Evolutionary conservation across 2,888 invertebrate genomes (phyloP), one percentile per base, ranked within the genome.

Genomic region (Andrena marginata): DNA sequence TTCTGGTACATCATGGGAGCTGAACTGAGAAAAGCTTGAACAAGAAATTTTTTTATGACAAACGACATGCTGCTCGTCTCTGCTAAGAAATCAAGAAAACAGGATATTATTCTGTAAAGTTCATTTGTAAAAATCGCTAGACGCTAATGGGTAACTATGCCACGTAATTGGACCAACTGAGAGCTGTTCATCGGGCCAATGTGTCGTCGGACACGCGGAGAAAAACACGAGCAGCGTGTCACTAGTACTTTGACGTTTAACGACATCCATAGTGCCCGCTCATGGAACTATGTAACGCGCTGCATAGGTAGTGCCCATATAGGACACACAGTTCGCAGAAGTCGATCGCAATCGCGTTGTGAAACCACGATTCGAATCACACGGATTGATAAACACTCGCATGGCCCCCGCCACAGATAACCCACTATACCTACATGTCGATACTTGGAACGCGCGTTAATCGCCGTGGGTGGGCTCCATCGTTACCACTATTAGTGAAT

Each of bases 401-500:
- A 16, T 42, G 42, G 42, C 42, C 75, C 42, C 75, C 77, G 76
- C 54, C 65, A 78, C 75, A 77, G 49, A 49, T 81, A 83, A 80
- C 16, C 42, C 80, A 78, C 77, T 68, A 68, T 69, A 83, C n/a
- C n/a, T n/a, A n/a, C 65, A 56, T 69, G 81, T 70, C 84, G 85
- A 77, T 67, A 65, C 56, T 35, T 65, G 48, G 54, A 62, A 60
- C 70, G 72, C 75, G 75, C 85, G 80, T 82, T 87, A 87, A 89
- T 85, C 89, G 65, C 49, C 73, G 67, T 86, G 88, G 89, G 89
- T 88, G 90, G 87, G 80, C 87, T 56, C 60, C 70, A 72, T 70
- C 75, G 77, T 83, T 88, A 84, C 42, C 86, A 81, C 87, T 16
- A 42, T 82, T 67, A 71, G 63, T 23, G 23, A 23, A 23, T 23